phyloP scores from a whole-genome alignment of 2,888 invertebrate genomes.

The Alentia gelatinosa region DNA sequence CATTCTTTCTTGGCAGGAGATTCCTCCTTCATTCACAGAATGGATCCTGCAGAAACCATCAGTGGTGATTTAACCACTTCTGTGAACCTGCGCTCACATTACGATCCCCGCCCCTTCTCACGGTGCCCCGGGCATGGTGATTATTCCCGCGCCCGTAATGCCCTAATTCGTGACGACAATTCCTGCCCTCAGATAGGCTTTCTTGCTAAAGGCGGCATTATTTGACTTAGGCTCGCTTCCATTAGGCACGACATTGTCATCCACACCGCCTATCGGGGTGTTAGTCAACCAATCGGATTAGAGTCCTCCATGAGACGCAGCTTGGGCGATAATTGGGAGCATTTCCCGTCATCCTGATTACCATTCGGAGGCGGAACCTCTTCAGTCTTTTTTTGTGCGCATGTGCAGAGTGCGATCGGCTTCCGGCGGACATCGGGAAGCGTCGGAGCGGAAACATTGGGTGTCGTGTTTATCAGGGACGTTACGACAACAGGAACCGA shows the following conservation, averaged over 20 bases:
- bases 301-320: neutral
- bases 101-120: neutral
- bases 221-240: neutral
- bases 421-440: neutral
- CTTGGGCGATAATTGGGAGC: constrained; percentile 31
- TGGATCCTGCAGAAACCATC: too few relatives aligned
- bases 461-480: constrained; percentile 20
- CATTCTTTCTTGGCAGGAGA: too few relatives aligned
- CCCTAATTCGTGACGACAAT: neutral
- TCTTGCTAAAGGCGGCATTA: neutral
- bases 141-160: neutral
- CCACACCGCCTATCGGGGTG: constrained; percentile 9
- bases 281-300: constrained; percentile 41
- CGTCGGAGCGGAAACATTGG: constrained; percentile 20
- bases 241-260: constrained; percentile 4
- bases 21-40: too few relatives aligned
- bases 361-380: neutral
- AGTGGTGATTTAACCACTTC: too few relatives aligned
- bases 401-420: constrained; percentile 4
- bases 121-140: too few relatives aligned
- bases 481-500: constrained; percentile 45
- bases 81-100: too few relatives aligned
- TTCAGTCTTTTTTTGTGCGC: neutral
- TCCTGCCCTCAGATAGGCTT: neutral
- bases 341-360: neutral